Evolutionary conservation across 2,797 vertebrate species (phyloP).

Genomic region (Catostomus latipinnis): DNA sequence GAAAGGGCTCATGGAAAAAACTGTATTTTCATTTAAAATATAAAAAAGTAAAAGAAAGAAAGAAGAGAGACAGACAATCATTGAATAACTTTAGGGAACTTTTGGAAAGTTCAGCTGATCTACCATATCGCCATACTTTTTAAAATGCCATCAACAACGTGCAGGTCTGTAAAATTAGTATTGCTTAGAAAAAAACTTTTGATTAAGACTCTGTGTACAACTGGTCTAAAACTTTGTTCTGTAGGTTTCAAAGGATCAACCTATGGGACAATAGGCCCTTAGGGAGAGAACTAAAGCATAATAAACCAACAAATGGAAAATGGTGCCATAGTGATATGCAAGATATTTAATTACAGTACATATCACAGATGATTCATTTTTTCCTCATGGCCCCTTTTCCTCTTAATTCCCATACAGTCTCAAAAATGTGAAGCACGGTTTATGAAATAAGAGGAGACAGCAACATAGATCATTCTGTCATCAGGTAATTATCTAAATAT

Average conservation of each 20-base stretch:
- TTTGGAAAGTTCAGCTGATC: too few species aligned
- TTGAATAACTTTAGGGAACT: too few species aligned
- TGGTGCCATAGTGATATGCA: background rate
- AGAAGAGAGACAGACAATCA: too few species aligned
- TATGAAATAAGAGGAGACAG: background rate
- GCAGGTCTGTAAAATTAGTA: too few species aligned
- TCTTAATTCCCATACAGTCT: constrained; percentile 2
- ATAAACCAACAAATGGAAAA: constrained; percentile 5
- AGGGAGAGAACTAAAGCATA: background rate
- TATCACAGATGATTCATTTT: constrained; percentile 14
- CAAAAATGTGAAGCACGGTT: background rate
- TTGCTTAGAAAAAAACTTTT: background rate
- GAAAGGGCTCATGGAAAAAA: background rate
- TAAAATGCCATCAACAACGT: too few species aligned
- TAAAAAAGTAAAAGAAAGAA: too few species aligned
- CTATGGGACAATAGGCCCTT: background rate
- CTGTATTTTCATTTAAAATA: too few species aligned
- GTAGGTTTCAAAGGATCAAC: background rate
- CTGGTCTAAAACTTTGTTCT: too few species aligned
- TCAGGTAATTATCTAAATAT: constrained; percentile 40
- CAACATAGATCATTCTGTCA: constrained; percentile 31
- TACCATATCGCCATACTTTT: too few species aligned
- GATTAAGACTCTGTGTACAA: background rate
- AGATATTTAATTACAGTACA: constrained; percentile 1
- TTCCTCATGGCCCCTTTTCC: background rate